Conservation (phyloP, 1,140 invertebrate species). For the Parapsyche elsis region DNA sequence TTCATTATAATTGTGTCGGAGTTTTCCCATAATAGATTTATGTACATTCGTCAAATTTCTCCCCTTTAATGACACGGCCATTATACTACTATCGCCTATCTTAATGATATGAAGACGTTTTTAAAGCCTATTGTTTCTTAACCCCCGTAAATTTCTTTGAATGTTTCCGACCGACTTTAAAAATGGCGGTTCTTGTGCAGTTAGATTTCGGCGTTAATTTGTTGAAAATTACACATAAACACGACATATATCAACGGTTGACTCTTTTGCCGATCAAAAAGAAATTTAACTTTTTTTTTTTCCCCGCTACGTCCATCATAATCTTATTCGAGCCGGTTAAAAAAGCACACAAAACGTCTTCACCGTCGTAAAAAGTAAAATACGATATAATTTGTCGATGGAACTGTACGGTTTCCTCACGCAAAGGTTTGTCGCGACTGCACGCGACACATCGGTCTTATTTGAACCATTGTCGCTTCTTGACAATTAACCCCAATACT, state of each 20-base stretch:
- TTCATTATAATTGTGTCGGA: background rate
- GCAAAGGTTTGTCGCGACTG: background rate
- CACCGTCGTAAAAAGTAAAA: too few species aligned
- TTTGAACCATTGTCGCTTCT: conserved; percentile 16
- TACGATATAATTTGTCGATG: background rate
- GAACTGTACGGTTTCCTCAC: background rate
- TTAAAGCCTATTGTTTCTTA: background rate
- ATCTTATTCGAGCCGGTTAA: background rate
- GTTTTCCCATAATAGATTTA: background rate
- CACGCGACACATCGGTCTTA: background rate
- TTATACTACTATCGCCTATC: too few species aligned
- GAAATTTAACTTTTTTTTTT: conserved; percentile 29
- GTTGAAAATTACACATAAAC: conserved; percentile 11
- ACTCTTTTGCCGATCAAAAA: background rate
- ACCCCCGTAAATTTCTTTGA: background rate
- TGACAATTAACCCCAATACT: conserved; percentile 1
- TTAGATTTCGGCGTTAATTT: conserved; percentile 14
- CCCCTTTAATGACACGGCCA: conserved; percentile 8
- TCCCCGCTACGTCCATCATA: background rate
- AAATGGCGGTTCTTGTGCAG: background rate
- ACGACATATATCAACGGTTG: conserved; percentile 9
- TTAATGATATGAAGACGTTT: background rate
- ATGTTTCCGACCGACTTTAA: too few species aligned
- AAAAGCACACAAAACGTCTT: too few species aligned
- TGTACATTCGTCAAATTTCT: background rate